Conservation (phyloP, 2,888 invertebrate genomes). For the Anticlea derivata region DNA sequence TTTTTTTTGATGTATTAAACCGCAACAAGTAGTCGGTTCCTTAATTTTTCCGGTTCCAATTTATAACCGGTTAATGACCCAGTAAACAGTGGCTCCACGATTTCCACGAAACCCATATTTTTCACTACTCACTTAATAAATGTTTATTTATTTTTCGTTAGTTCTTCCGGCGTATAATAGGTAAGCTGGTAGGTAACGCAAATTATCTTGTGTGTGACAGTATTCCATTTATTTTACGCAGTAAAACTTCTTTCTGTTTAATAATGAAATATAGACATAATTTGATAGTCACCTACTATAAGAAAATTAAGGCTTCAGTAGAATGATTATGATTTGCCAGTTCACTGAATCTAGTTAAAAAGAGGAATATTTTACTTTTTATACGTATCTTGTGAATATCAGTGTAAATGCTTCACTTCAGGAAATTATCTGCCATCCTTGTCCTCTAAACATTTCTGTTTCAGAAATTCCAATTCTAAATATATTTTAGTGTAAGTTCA, state of each 20-base stretch:
- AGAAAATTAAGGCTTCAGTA: too few relatives aligned
- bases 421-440: constrained; percentile 40
- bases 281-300: too few relatives aligned
- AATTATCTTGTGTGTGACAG: too few relatives aligned
- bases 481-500: constrained; percentile 66
- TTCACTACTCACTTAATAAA: background rate
- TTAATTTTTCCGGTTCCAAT: constrained; percentile 23
- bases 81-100: constrained; percentile 26
- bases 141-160: too few relatives aligned
- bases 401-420: constrained; percentile 11
- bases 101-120: constrained; percentile 24
- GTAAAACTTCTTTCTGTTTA: too few relatives aligned
- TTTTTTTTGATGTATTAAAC: constrained; percentile 3
- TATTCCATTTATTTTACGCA: too few relatives aligned
- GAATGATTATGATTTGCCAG: background rate
- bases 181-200: too few relatives aligned
- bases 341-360: background rate
- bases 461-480: constrained; percentile 48
- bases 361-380: too few relatives aligned
- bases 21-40: constrained; percentile 14
- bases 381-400: too few relatives aligned
- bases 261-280: too few relatives aligned
- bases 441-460: constrained; percentile 47
- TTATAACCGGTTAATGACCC: constrained; percentile 24
- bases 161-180: too few relatives aligned